Conservation (phyloP, 2,113 vertebrate genomes). For the Trichechus manatus region DNA sequence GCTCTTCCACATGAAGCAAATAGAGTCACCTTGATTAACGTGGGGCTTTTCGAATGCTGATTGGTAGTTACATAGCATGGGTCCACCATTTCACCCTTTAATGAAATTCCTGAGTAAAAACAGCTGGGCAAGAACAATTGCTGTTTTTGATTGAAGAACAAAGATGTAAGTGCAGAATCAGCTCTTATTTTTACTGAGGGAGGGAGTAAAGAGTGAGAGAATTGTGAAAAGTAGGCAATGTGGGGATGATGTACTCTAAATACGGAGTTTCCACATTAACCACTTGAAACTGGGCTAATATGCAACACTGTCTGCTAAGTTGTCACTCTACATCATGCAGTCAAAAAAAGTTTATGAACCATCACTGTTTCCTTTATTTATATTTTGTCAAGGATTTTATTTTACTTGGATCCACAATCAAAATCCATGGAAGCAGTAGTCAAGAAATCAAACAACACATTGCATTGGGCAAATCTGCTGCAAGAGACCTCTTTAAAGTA, state of each 20-base stretch:
- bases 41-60: neutral
- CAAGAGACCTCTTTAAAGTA: too few species aligned
- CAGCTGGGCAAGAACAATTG: neutral
- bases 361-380: neutral
- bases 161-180: neutral
- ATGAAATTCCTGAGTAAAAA: neutral
- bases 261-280: neutral
- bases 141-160: neutral
- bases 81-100: neutral
- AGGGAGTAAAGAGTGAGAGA: neutral
- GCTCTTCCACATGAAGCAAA: neutral
- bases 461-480: too few species aligned
- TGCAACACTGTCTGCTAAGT: neutral
- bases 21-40: neutral
- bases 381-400: too few species aligned
- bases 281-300: neutral
- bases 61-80: neutral
- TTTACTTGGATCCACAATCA: too few species aligned
- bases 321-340: neutral
- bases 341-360: neutral
- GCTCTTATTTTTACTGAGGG: neutral
- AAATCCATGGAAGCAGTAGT: too few species aligned
- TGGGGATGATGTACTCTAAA: neutral
- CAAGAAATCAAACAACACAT: too few species aligned
- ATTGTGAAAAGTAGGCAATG: neutral